Evolutionary conservation across 2,113 vertebrate genomes (phyloP).

Genomic region (Triplophysa dalaica): DNA sequence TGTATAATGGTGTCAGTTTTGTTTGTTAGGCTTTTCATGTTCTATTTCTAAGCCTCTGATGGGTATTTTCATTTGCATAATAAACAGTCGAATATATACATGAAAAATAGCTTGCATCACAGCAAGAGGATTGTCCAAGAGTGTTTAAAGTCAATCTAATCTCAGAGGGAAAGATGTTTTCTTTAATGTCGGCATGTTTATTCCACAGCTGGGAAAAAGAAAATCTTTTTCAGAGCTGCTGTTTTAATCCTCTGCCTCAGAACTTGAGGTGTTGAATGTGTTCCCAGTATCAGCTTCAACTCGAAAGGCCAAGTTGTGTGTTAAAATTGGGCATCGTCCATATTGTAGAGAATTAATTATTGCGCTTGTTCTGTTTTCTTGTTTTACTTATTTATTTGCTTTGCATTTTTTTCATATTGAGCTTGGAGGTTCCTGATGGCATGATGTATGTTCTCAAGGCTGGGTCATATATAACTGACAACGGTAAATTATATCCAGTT

Average conservation of each 20-base stretch:
- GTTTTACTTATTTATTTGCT: background rate
- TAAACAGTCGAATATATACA: conserved; percentile 40
- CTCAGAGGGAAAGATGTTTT: conserved; percentile 28
- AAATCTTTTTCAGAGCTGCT: conserved; percentile 8
- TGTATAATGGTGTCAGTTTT: background rate
- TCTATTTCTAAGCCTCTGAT: conserved; percentile 14
- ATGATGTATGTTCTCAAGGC: conserved; percentile 47
- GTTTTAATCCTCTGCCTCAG: conserved; percentile 28
- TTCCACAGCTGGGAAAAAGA: conserved; percentile 34
- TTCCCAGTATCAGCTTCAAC: background rate
- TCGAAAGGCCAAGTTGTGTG: background rate
- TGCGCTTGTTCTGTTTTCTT: background rate
- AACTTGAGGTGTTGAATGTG: conserved; percentile 10
- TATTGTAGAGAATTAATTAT: background rate
- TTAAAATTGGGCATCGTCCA: background rate
- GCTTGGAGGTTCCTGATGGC: conserved; percentile 39
- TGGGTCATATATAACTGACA: conserved; percentile 57
- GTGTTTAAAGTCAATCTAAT: conserved; percentile 37
- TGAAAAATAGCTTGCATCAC: conserved; percentile 35
- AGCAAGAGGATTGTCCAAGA: conserved; percentile 25
- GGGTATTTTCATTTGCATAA: conserved; percentile 54
- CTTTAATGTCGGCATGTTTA: conserved; percentile 21
- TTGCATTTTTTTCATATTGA: background rate
- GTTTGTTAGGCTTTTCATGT: background rate
- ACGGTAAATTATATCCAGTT: conserved; percentile 65